Conservation (phyloP, 1,140 invertebrate genomes). For the Portunus trituberculatus region DNA sequence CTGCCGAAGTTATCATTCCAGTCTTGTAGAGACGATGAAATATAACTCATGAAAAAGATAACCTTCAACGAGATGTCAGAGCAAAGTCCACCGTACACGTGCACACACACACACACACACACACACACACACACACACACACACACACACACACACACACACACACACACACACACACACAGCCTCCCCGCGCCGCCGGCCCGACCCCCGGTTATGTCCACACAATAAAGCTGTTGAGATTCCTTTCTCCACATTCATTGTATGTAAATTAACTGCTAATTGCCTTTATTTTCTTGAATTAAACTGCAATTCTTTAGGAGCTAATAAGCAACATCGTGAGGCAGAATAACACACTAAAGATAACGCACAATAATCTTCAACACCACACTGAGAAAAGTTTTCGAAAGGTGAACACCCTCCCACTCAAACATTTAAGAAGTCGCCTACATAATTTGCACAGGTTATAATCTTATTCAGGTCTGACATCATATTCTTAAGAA, state of each 20-base stretch:
- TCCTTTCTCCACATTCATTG: conserved; percentile 9
- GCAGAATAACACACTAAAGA: neutral
- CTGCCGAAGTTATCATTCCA: neutral
- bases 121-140: too few relatives aligned
- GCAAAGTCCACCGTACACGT: neutral
- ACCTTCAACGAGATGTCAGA: neutral
- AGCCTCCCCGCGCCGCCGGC: neutral
- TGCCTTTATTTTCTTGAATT: neutral
- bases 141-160: too few relatives aligned
- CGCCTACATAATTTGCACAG: neutral
- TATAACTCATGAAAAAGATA: neutral
- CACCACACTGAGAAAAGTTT: neutral
- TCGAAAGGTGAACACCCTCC: neutral
- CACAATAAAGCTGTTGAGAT: conserved; percentile 25
- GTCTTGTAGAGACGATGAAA: neutral
- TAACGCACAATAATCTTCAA: neutral
- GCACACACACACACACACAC: too few relatives aligned
- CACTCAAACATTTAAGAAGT: conserved; percentile 14
- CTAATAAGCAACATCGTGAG: neutral
- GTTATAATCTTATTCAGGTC: neutral
- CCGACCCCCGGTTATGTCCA: neutral
- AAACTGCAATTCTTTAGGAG: neutral
- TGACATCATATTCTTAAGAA: conserved; percentile 15
- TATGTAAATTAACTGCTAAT: conserved; percentile 26
- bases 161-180: too few relatives aligned